Base-by-base conservation (phyloP, 1,140 invertebrate genomes). In the Brachionus koreanus region DNA sequence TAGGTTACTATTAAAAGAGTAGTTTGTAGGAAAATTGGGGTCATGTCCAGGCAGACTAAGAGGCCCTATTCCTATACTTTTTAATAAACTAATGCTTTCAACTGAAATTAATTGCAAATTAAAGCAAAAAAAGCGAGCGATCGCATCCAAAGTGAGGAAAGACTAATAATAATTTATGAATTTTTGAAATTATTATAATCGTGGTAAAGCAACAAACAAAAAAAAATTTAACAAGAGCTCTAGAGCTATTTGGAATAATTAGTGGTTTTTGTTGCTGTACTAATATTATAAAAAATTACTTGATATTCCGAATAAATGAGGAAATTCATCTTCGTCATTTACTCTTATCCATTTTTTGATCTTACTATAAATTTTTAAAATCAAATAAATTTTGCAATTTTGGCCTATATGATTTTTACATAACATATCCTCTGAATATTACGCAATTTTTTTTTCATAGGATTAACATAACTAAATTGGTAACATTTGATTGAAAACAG, bases 111-210 rank as follows among this genome's bases (percentile, higher is more conserved):
- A 5, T 19, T 19, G 49, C 49, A 57, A 69, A 69, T 16, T 37
- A 69, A 37, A 37, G 65, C 33, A 9, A 43, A 9, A 69, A 39
- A 69, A 69, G 35, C 35, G 33, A 69, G 65, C 35, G 35, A 37
- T 69, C 35, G n/a, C 29, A 42, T 57, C 49, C 65, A 37, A 39
- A 69, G 35, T 37, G 65, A 39, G 65, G n/a, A 65, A 65, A 33
- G 33, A 65, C 25, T 65, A 65, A 65, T 65, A 65, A 69, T 69
- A 69, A 69, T 69, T 69, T 69, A 69, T 69, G 65, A 69, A 69
- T 69, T 69, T 10, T 69, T 69, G 65, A 13, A 69, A 69, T 39
- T 69, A 69, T 69, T 69, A 69, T 69, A 69, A 69, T 69, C 37
- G 35, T 19, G 29, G 37, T 37, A 39, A 37, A 69, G 37, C 29